Conservation (phyloP, 2,888 invertebrate genomes). For the Diplolepis rosae region DNA sequence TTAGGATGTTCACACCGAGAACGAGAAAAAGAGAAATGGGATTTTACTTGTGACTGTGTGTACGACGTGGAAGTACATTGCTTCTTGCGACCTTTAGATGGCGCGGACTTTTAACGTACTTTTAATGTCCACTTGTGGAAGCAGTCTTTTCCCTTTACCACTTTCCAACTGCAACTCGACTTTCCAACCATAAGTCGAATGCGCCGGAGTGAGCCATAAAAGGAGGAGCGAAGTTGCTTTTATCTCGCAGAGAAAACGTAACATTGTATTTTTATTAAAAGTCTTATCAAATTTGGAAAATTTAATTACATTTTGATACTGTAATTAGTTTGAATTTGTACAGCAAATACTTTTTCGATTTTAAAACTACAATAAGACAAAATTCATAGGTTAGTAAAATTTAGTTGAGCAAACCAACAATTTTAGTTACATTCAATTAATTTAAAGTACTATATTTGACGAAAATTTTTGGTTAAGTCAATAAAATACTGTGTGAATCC, state of each 20-base stretch:
- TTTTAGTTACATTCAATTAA: too few relatives aligned
- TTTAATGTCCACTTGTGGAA: constrained; percentile 1
- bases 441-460: too few relatives aligned
- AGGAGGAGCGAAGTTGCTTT: not conserved
- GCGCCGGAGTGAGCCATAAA: not conserved
- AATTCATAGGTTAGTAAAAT: too few relatives aligned
- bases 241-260: not conserved
- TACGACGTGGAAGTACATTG: constrained; percentile 6
- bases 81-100: not conserved
- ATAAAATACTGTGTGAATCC: too few relatives aligned
- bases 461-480: too few relatives aligned
- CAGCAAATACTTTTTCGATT: too few relatives aligned
- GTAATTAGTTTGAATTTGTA: too few relatives aligned
- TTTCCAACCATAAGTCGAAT: not conserved
- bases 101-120: constrained; percentile 11
- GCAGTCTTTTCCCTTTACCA: not conserved
- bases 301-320: too few relatives aligned
- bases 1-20: not conserved
- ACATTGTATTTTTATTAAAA: not conserved
- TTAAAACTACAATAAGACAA: too few relatives aligned
- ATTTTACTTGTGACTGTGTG: not conserved
- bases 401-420: too few relatives aligned
- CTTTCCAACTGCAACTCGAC: constrained; percentile 7
- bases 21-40: not conserved
- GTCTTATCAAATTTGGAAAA: not conserved